Conservation (phyloP, 2,113 vertebrate genomes). For the Ictalurus punctatus region DNA sequence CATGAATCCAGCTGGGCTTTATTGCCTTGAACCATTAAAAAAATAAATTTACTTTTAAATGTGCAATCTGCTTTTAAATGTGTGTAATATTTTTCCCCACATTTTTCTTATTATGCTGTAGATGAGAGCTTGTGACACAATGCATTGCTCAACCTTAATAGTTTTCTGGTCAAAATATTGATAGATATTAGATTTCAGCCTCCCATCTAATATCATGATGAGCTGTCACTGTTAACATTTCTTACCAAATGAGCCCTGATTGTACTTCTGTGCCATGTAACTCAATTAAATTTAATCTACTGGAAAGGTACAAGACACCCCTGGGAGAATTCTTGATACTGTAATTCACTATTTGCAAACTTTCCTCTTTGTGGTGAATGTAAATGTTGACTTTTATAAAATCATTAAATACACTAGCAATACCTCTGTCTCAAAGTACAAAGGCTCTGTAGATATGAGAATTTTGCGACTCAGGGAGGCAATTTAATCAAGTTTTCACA, state of each 20-base stretch:
- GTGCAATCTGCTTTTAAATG: background rate
- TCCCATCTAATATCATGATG: background rate
- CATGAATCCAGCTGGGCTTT: background rate
- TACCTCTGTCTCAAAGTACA: background rate
- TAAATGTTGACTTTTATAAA: conserved; percentile 7
- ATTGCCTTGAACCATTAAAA: background rate
- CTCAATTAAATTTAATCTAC: background rate
- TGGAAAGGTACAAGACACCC: background rate
- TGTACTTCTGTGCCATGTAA: background rate
- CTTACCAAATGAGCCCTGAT: background rate
- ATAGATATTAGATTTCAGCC: background rate
- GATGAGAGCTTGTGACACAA: background rate
- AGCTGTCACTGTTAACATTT: background rate
- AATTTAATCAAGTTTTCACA: background rate
- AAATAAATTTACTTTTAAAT: background rate
- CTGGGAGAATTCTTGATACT: background rate
- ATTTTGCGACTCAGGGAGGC: background rate
- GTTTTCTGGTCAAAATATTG: background rate
- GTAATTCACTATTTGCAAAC: background rate
- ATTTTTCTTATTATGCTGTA: background rate
- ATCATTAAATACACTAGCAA: background rate
- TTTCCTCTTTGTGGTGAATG: background rate
- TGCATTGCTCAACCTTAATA: background rate
- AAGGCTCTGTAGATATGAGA: background rate
- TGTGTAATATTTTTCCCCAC: background rate